A percentile compares a stretch with the other conserved stretches of the same genome.
These are phyloP conservation scores for Champsocephalus esox DNA, from an alignment of 2,797 vertebrate species.

Conservation along the genomic window DNA sequence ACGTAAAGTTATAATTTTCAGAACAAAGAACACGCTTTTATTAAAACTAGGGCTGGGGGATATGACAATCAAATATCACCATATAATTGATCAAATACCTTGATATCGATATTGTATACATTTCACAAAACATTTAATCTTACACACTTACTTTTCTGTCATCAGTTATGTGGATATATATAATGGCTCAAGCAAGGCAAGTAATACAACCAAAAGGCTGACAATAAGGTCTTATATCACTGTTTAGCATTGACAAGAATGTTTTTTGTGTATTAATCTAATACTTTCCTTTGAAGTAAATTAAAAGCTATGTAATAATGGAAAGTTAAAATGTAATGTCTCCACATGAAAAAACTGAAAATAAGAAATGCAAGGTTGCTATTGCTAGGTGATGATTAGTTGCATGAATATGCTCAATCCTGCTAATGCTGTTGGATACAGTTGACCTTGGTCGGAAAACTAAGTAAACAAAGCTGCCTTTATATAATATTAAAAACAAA, in stretches of 20 bases:
- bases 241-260: not conserved
- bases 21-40: not conserved
- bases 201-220: constrained; percentile 6
- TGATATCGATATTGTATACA: no score
- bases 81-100: no score
- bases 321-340: not conserved
- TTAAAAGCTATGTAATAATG: not conserved
- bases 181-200: no score
- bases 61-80: no score
- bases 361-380: constrained; percentile 1
- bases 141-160: no score
- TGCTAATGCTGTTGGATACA: not conserved
- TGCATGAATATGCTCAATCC: not conserved
- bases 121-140: no score
- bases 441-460: not conserved
- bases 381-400: not conserved
- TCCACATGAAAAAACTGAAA: constrained; percentile 2
- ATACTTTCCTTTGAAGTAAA: not conserved
- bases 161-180: no score
- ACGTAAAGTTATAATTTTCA: not conserved
- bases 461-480: not conserved
- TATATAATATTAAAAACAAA: not conserved
- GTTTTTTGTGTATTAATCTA: not conserved
- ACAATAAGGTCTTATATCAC: not conserved
- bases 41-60: not conserved